Conservation (phyloP, 1,140 invertebrate genomes). For the Drosophila aff. region DNA sequence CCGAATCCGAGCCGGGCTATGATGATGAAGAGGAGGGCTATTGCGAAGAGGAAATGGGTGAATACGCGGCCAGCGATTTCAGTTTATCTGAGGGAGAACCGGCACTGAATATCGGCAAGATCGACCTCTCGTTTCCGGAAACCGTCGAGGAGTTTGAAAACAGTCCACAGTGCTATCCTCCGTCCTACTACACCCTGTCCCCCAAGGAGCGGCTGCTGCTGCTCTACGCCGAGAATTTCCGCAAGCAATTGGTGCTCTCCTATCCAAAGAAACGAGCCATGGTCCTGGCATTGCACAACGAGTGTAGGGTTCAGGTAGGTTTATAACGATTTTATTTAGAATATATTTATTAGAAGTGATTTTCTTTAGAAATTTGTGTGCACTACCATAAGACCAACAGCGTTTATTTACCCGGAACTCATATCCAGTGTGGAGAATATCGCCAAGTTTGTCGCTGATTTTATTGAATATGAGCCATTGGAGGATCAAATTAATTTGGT, state of each 20-base stretch:
- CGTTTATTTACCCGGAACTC: conserved; percentile 86
- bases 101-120: conserved; percentile 55
- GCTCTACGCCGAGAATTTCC: conserved; percentile 93
- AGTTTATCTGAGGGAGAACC: conserved; percentile 69
- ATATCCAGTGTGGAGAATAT: conserved; percentile 86
- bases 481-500: conserved; percentile 86
- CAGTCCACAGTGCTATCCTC: conserved; percentile 87
- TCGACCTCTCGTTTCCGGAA: conserved; percentile 79
- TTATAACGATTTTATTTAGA: not conserved
- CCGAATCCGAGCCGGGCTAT: not conserved
- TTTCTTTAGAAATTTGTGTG: conserved; percentile 88
- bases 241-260: conserved; percentile 89
- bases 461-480: conserved; percentile 86
- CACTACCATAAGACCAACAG: conserved; percentile 87
- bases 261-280: conserved; percentile 90
- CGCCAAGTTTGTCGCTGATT: conserved; percentile 87
- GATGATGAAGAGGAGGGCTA: conserved; percentile 34
- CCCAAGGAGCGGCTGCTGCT: conserved; percentile 92
- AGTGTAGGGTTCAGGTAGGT: conserved; percentile 90
- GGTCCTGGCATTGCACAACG: conserved; percentile 92
- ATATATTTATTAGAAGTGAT: not conserved
- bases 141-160: conserved; percentile 57
- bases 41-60: conserved; percentile 44
- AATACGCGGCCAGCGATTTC: conserved; percentile 46
- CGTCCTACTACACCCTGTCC: conserved; percentile 90